Evolutionary conservation across 2,113 vertebrate species (phyloP).

Genomic region (Columba janthina): DNA sequence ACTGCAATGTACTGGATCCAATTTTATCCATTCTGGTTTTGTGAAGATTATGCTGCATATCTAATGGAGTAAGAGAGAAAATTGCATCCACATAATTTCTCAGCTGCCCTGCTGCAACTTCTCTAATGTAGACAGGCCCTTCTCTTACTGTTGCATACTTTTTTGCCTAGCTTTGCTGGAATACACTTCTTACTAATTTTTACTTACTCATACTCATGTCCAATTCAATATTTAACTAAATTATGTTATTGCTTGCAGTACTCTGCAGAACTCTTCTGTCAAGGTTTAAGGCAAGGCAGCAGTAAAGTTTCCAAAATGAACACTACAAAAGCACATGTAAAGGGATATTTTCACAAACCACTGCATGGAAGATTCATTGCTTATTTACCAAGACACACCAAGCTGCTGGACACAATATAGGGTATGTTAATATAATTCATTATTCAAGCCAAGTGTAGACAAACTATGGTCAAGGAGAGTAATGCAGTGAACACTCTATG

Average conservation of each 20-base stretch:
- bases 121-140: background rate
- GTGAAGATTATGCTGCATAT: background rate
- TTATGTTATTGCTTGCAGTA: background rate
- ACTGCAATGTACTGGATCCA: background rate
- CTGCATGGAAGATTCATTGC: background rate
- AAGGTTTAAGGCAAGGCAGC: no score
- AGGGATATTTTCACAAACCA: background rate
- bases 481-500: fast-evolving
- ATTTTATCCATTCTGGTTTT: background rate
- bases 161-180: background rate
- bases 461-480: background rate
- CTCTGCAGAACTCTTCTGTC: background rate
- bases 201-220: background rate
- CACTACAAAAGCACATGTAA: background rate
- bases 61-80: background rate
- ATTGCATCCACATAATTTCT: background rate
- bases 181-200: background rate
- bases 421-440: background rate
- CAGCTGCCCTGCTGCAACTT: background rate
- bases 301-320: background rate
- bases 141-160: background rate
- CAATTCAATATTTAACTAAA: background rate
- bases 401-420: background rate
- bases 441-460: background rate
- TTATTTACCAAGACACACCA: background rate